These are phyloP conservation scores for Linnaemya tessellans DNA, from an alignment of 2,888 invertebrate genomes.

Conservation along the genomic window DNA sequence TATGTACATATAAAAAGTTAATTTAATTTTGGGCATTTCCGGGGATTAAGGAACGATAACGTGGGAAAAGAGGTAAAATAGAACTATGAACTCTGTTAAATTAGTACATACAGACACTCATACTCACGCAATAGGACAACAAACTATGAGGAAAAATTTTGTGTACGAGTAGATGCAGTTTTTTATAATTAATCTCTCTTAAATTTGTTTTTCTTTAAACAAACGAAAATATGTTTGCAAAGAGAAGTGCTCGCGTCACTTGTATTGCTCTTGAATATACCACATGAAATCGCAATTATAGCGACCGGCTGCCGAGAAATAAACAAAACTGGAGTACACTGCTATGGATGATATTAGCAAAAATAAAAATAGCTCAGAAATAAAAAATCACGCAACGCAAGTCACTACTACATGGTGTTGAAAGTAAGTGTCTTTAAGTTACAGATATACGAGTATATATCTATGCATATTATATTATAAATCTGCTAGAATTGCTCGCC, in stretches of 20 bases:
- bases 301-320: not conserved
- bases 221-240: slow-evolving; percentile 19
- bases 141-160: not conserved
- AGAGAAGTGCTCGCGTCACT: not conserved
- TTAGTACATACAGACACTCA: not conserved
- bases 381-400: too few species aligned
- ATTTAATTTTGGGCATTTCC: too few species aligned
- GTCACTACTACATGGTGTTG: too few species aligned
- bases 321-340: not conserved
- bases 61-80: too few species aligned
- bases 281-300: not conserved
- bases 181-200: slow-evolving; percentile 21
- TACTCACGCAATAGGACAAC: not conserved
- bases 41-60: not conserved
- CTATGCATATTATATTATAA: too few species aligned
- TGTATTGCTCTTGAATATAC: not conserved
- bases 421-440: too few species aligned
- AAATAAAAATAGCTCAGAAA: too few species aligned
- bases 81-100: too few species aligned
- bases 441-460: too few species aligned
- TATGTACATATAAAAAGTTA: too few species aligned
- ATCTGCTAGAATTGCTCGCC: too few species aligned
- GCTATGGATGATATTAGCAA: not conserved
- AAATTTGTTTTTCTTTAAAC: not conserved
- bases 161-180: not conserved